Evolutionary conservation across 2,113 vertebrate genomes (phyloP), one percentile per base, ranked within the genome.

Genomic region (Hyaena hyaena): DNA sequence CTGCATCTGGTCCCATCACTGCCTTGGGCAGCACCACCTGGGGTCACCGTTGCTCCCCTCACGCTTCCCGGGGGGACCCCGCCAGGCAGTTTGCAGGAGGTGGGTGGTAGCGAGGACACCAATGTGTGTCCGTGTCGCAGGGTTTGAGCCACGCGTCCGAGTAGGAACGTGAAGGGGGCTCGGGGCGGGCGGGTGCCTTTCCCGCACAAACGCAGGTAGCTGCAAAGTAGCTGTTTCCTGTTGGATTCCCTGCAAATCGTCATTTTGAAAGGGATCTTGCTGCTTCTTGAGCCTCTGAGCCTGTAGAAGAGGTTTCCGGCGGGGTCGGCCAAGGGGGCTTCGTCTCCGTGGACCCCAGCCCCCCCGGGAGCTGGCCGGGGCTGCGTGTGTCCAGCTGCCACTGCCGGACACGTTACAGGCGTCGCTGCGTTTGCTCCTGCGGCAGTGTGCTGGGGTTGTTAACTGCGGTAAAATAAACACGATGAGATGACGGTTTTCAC

Each of bases 371-470:
- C 6, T 0, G 68, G 66, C 12, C 2, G 48, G 50, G 81, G 43
- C 7, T 3, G 3, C 0, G 0, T 3, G 11, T 15, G 17, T 48
- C 33, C 5, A 1, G 12, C 80, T 5, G 65, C 58, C 1, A 0
- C 39, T 10, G 9, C 73, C 0, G 50, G 55, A 5, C 24, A 4
- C 0, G 1, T 6, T 1, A 1, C 2, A 7, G 45, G 15, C 0
- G 2, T 16, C 1, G 1, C 61, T 77, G 19, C 1, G 0, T 10
- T 31, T 8, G 0, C 66, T 12, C 26, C 58, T 39, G 14, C 1
- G 0, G 31, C 12, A 1, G 4, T 7, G 58, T 4, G 63, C 19
- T 35, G 77, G 31, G 65, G 33, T 5, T 9, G 4, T 65, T 26
- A 9, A 3, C 17, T 58, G 35, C 21, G 58, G 35, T 10, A 2